These are phyloP conservation scores for Nymphalis c-album DNA, from an alignment of 2,888 invertebrate genomes.

Conservation along the genomic window DNA sequence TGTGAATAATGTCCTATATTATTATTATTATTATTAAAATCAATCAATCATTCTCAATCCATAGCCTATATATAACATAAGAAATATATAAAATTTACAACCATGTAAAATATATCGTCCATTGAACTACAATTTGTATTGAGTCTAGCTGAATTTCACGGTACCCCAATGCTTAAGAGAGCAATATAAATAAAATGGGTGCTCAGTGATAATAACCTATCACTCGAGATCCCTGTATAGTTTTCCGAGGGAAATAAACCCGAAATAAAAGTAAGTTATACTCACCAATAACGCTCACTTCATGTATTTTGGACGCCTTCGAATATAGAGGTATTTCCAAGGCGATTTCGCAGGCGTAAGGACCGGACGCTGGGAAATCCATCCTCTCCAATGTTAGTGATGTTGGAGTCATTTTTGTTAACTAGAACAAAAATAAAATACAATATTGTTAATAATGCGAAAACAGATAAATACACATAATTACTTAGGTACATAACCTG, in stretches of 20 bases:
- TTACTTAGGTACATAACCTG: too few relatives aligned
- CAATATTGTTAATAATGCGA: too few relatives aligned
- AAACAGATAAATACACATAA: too few relatives aligned
- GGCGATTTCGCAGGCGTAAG: slow-evolving; percentile 91
- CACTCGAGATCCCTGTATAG: not conserved
- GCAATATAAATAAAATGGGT: not conserved
- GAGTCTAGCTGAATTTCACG: not conserved
- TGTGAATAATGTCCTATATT: too few relatives aligned
- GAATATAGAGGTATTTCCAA: slow-evolving; percentile 91
- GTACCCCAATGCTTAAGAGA: not conserved
- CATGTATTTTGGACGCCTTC: slow-evolving; percentile 88
- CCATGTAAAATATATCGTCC: too few relatives aligned
- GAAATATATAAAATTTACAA: too few relatives aligned
- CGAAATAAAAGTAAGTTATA: slow-evolving; percentile 23
- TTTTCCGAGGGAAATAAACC: not conserved
- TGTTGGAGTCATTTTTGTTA: slow-evolving; percentile 65
- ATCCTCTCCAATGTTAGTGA: slow-evolving; percentile 85
- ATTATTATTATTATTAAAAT: too few relatives aligned
- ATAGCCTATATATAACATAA: too few relatives aligned
- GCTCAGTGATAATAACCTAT: not conserved
- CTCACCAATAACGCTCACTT: slow-evolving; percentile 91
- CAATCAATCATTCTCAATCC: too few relatives aligned
- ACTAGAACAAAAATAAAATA: slow-evolving; percentile 48
- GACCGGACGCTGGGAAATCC: slow-evolving; percentile 89
- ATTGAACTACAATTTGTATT: too few relatives aligned